phyloP scores from a whole-genome alignment of 2,888 invertebrate species.

The Melanchra persicariae region DNA sequence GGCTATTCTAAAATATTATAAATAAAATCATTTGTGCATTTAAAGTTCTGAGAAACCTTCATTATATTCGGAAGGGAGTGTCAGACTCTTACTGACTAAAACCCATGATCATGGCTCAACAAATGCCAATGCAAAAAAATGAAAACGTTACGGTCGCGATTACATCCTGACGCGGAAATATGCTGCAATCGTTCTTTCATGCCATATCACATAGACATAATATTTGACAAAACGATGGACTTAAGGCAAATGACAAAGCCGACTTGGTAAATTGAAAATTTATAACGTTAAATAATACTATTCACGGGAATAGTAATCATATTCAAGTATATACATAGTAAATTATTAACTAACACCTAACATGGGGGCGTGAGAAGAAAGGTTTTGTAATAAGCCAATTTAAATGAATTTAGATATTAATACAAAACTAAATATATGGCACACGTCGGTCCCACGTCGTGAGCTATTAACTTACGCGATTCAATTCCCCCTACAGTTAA shows the following conservation, averaged over 20 bases:
- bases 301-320: conserved; percentile 48
- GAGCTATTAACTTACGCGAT: conserved; percentile 73
- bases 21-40: too few species aligned
- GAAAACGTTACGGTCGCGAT: conserved; percentile 11
- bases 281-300: conserved; percentile 48
- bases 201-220: conserved; percentile 18
- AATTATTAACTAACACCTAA: conserved; percentile 72
- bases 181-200: conserved; percentile 26
- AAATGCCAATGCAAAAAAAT: too few species aligned
- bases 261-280: conserved; percentile 53
- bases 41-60: neutral
- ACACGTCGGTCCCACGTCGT: conserved; percentile 66
- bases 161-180: neutral
- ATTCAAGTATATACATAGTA: conserved; percentile 68
- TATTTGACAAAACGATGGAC: conserved; percentile 48
- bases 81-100: too few species aligned
- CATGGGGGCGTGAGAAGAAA: conserved; percentile 68
- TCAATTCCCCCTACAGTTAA: conserved; percentile 73
- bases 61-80: too few species aligned
- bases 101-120: too few species aligned
- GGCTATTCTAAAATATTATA: too few species aligned
- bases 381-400: conserved; percentile 75
- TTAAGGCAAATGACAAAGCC: conserved; percentile 39
- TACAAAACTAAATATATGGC: conserved; percentile 70
- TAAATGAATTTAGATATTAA: conserved; percentile 77